Evolutionary conservation across 2,888 invertebrate species (phyloP).

Genomic region (Endotricha flammealis): DNA sequence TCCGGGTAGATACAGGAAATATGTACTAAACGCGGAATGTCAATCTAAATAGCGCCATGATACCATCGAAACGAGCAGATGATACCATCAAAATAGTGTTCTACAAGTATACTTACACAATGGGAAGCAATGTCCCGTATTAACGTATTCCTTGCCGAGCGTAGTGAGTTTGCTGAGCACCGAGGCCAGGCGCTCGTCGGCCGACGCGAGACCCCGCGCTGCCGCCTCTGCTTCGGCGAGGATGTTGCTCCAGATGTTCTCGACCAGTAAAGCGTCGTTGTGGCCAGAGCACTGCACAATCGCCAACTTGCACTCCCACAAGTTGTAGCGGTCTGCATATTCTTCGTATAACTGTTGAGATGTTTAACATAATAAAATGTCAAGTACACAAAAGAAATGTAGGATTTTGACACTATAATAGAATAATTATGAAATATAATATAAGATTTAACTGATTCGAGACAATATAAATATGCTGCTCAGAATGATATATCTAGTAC

Average conservation of each 20-base stretch:
- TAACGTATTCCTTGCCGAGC: slow-evolving; percentile 87
- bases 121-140: slow-evolving; percentile 92
- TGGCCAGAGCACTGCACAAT: slow-evolving; percentile 97
- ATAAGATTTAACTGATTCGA: too few relatives aligned
- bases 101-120: slow-evolving; percentile 79
- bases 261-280: slow-evolving; percentile 91
- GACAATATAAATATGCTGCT: too few relatives aligned
- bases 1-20: too few relatives aligned
- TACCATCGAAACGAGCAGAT: slow-evolving; percentile 10
- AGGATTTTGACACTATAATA: too few relatives aligned
- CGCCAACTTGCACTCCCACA: slow-evolving; percentile 96
- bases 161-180: slow-evolving; percentile 87
- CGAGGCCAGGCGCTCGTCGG: slow-evolving; percentile 80
- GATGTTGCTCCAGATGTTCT: slow-evolving; percentile 95
- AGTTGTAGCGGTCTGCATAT: slow-evolving; percentile 92
- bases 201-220: slow-evolving; percentile 58
- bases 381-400: too few relatives aligned
- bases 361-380: too few relatives aligned
- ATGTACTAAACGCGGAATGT: too few relatives aligned
- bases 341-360: slow-evolving; percentile 91
- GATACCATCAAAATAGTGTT: not conserved
- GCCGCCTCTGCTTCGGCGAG: slow-evolving; percentile 79
- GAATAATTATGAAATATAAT: too few relatives aligned
- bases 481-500: too few relatives aligned
- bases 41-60: too few relatives aligned